Percentiles rank a stretch among this genome's conserved stretches.
phyloP scores from a whole-genome alignment of 2,888 invertebrate species.

The Xestia xanthographa region DNA sequence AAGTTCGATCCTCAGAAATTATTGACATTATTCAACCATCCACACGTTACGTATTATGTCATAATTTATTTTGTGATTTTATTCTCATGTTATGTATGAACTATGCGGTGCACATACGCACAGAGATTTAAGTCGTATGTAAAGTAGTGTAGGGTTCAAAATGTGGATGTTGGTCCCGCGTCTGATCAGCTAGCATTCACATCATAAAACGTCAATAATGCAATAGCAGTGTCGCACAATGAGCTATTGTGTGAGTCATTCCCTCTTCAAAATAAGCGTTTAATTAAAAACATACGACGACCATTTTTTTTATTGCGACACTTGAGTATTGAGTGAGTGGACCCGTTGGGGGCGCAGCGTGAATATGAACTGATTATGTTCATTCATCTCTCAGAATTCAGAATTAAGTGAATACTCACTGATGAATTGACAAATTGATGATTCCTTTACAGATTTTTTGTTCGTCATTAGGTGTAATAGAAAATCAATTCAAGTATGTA shows the following conservation, averaged over 20 bases:
- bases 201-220: constrained; percentile 74
- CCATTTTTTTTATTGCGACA: constrained; percentile 69
- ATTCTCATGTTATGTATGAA: constrained; percentile 57
- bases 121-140: constrained; percentile 28
- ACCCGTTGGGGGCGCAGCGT: constrained; percentile 65
- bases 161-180: constrained; percentile 12
- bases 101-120: constrained; percentile 38
- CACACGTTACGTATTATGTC: constrained; percentile 66
- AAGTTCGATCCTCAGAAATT: constrained; percentile 56
- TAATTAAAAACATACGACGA: constrained; percentile 78
- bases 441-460: constrained; percentile 58
- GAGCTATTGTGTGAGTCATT: constrained; percentile 77
- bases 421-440: constrained; percentile 79
- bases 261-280: constrained; percentile 78
- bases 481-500: constrained; percentile 31
- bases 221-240: constrained; percentile 77
- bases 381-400: constrained; percentile 72
- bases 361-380: constrained; percentile 76
- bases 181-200: constrained; percentile 67
- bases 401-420: constrained; percentile 73
- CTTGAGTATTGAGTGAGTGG: constrained; percentile 65
- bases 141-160: constrained; percentile 24
- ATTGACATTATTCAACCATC: constrained; percentile 66
- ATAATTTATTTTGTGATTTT: constrained; percentile 70
- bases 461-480: constrained; percentile 60